These are phyloP conservation scores for Syncerus caffer DNA, from an alignment of 2,797 vertebrate genomes.

Conservation along the genomic window DNA sequence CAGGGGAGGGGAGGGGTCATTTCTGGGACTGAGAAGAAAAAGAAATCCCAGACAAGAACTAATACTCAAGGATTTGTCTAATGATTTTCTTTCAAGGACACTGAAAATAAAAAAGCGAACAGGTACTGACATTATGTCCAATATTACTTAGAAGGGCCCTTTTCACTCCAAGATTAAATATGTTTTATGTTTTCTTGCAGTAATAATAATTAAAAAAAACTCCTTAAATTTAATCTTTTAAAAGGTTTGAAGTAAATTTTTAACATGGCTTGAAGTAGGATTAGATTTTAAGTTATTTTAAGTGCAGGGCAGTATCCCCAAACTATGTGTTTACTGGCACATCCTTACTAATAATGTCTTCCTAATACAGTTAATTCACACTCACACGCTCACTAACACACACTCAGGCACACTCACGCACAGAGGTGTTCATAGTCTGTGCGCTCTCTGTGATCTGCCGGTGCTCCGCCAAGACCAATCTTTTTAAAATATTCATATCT, in stretches of 20 bases:
- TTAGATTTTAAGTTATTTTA: background rate
- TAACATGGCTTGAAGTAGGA: background rate
- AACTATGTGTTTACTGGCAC: background rate
- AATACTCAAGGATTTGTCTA: background rate
- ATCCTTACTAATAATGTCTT: background rate
- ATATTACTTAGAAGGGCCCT: background rate
- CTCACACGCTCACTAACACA: background rate
- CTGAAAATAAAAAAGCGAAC: background rate
- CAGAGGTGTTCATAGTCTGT: background rate
- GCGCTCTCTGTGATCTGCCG: background rate
- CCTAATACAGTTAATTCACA: background rate
- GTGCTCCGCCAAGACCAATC: too few species aligned
- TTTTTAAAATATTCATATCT: background rate
- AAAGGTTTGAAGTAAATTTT: background rate
- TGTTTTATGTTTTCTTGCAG: background rate
- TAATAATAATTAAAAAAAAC: background rate
- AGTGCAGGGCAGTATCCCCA: background rate
- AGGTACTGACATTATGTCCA: background rate
- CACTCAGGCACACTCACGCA: background rate
- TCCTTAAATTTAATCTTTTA: background rate
- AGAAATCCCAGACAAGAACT: background rate
- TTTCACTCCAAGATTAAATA: background rate
- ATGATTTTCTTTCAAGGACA: background rate
- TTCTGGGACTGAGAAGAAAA: background rate
- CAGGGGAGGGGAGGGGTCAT: rapidly evolving